Percentiles rank a stretch among this genome's conserved stretches.
Conservation (phyloP, 2,888 invertebrate genomes). For the Aleiodes alternator region DNA sequence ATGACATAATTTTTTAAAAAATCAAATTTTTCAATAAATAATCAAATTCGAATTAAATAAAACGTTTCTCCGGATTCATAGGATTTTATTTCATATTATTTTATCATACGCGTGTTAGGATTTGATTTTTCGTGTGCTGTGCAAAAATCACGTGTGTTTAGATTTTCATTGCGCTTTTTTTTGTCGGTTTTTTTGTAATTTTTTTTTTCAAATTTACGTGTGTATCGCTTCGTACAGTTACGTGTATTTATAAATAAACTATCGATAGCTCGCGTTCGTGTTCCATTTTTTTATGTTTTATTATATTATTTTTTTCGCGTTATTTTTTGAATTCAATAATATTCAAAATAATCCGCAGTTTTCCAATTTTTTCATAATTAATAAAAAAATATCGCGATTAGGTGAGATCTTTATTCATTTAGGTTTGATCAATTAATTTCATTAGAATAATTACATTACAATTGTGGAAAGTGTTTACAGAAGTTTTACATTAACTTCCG, state of each 20-base stretch:
- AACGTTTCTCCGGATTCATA: too few species aligned
- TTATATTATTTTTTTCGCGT: conserved; percentile 45
- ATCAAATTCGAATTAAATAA: background rate
- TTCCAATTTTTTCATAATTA: conserved; percentile 53
- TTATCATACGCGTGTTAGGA: conserved; percentile 49
- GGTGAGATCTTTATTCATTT: conserved; percentile 41
- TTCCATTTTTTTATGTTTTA: conserved; percentile 41
- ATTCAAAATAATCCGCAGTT: conserved; percentile 60
- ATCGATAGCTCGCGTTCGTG: conserved; percentile 33
- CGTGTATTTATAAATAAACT: conserved; percentile 6
- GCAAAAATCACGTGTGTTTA: conserved; percentile 42
- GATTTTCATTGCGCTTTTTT: conserved; percentile 13
- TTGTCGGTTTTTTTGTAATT: conserved; percentile 4
- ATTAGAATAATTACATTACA: background rate
- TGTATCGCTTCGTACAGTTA: conserved; percentile 7
- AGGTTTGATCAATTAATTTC: conserved; percentile 28
- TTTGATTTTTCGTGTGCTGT: conserved; percentile 42
- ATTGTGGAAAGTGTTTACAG: conserved; percentile 55
- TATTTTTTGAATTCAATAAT: conserved; percentile 49
- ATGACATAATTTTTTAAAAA: too few species aligned
- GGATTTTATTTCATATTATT: too few species aligned
- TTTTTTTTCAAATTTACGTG: conserved; percentile 29
- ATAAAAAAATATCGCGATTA: conserved; percentile 38
- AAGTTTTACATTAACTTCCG: conserved; percentile 41
- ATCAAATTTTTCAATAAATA: conserved; percentile 7